Base-by-base conservation (phyloP, 2,797 vertebrate genomes). In the Bryconaethiops microstoma region DNA sequence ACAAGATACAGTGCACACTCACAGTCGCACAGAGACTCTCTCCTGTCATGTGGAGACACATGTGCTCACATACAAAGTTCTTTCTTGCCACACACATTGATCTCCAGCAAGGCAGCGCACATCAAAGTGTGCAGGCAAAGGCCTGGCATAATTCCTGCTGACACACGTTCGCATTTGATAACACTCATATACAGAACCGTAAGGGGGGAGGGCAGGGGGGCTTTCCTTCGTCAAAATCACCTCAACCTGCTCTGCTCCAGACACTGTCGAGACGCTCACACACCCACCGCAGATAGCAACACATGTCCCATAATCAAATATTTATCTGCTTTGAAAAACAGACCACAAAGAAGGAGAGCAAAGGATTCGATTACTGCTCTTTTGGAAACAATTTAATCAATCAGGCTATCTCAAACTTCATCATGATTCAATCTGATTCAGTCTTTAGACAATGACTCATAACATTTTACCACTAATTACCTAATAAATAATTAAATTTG, bases 231-330 rank as follows among this genome's bases (percentile, higher is more conserved):
- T 65, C 68, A 1, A 63, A 60, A 76, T 54, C 21, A 39, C 45
- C 78, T 59, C 64, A 59, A 72, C 76, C 77, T 71, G 40, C 65
- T 63, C 42, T 42, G 62, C 21, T 14, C 25, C 70, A 77, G 74
- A 55, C 35, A 0, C 72, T 76, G 52, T 57, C 60, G 29, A 59
- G 45, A 48, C 67, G 48, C 71, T 63, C 62, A 6, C 23, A 25
- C 62, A 29, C 23, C 4, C 62, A 14, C 10, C 29, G 23, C 2
- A 76, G 65, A 81, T 25, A 62, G 72, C n/a, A 7, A 50, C 29
- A 85, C 70, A 78, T 23, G 68, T 76, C 76, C 52, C 62, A 64
- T 78, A 63, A 71, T 74, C 54, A 77, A 77, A 75, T 42, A 54
- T 68, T 54, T n/a, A 71, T 60, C 77, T 77, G 67, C 9, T 50